phyloP scores from a whole-genome alignment of 2,888 invertebrate species.

The Diloba caeruleocephala region DNA sequence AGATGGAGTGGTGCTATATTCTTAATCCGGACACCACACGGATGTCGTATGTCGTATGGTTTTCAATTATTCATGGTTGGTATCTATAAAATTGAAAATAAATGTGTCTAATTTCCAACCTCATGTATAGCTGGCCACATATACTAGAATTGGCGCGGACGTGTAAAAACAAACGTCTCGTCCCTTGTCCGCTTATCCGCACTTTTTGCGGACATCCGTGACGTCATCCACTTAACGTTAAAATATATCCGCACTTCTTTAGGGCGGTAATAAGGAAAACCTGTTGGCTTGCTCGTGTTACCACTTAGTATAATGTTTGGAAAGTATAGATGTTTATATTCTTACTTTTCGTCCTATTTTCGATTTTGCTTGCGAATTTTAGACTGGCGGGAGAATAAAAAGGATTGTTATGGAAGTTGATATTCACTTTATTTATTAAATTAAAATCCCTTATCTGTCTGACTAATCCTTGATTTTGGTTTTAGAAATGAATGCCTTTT shows the following conservation, averaged over 20 bases:
- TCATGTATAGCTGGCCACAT: conserved; percentile 52
- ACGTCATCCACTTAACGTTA: conserved; percentile 72
- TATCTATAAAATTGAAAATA: no score
- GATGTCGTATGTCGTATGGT: no score
- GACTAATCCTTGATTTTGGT: no score
- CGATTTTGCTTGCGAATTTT: neutral
- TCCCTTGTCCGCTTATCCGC: conserved; percentile 64
- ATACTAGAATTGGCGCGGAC: conserved; percentile 68
- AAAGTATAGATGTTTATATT: neutral
- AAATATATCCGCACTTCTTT: conserved; percentile 58
- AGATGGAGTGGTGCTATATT: no score
- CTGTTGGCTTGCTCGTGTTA: conserved; percentile 38
- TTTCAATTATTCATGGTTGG: no score
- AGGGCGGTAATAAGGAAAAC: conserved; percentile 49
- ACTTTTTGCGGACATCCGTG: conserved; percentile 65
- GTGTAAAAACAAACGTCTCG: conserved; percentile 74
- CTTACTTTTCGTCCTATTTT: neutral
- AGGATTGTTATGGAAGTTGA: no score
- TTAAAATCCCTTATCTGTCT: no score
- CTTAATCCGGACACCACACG: no score
- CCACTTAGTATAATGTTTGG: conserved; percentile 39
- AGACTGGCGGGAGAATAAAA: no score
- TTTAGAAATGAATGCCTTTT: no score
- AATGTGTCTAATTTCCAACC: conserved; percentile 17
- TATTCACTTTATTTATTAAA: no score